Conservation (phyloP, 2,888 invertebrate species). For the Acleris literana region DNA sequence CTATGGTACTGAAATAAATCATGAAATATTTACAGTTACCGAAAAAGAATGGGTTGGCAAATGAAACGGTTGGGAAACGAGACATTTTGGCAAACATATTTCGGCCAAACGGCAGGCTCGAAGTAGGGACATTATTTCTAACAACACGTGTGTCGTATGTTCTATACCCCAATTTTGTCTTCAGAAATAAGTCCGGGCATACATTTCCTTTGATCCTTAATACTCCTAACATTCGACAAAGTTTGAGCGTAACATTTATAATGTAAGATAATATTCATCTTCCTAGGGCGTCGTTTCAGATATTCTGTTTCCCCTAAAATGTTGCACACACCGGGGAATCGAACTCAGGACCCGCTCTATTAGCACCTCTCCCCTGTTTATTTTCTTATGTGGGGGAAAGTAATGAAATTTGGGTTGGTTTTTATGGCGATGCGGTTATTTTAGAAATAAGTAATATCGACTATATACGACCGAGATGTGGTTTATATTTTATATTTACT, state of each 20-base stretch:
- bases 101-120: no score
- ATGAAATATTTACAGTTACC: no score
- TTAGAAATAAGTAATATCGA: background rate
- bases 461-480: no score
- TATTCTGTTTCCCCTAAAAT: constrained; percentile 10
- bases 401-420: constrained; percentile 30
- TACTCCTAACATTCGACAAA: background rate
- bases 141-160: no score
- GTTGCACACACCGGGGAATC: constrained; percentile 18
- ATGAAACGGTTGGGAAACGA: no score
- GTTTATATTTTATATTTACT: no score
- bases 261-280: constrained; percentile 7
- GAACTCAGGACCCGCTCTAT: constrained; percentile 19
- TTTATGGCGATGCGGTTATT: constrained; percentile 7
- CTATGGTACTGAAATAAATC: no score
- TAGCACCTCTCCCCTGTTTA: constrained; percentile 27
- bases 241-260: constrained; percentile 9
- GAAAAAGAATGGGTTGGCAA: no score
- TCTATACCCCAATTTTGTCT: no score
- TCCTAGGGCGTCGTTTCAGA: background rate
- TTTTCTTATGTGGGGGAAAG: constrained; percentile 20
- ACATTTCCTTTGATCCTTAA: background rate
- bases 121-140: no score
- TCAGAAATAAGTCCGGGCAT: background rate
- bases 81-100: no score